Evolutionary conservation across 2,888 invertebrate species (phyloP).

Genomic region (Tipula confusa): DNA sequence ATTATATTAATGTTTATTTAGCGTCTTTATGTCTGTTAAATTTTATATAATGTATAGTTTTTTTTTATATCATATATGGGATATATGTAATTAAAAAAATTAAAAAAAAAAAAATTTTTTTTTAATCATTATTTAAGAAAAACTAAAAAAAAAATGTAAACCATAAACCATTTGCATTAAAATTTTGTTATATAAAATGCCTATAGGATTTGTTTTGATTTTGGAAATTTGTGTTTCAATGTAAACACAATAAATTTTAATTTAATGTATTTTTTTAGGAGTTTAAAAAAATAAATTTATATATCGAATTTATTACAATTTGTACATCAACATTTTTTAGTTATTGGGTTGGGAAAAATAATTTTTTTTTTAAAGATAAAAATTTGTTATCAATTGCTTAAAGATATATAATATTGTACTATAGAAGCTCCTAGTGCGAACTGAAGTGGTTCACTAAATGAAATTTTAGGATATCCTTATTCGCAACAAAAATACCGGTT

Average conservation of each 20-base stretch:
- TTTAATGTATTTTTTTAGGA: slow-evolving; percentile 29
- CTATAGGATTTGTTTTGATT: slow-evolving; percentile 25
- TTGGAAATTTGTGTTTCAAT: slow-evolving; percentile 13
- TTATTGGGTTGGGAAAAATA: not conserved
- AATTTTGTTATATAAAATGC: slow-evolving; percentile 25
- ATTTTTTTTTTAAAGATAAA: not conserved
- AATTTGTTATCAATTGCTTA: not conserved
- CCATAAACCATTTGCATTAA: slow-evolving; percentile 25
- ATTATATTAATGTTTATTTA: slow-evolving; percentile 28
- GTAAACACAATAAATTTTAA: slow-evolving; percentile 29
- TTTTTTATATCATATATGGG: slow-evolving; percentile 25
- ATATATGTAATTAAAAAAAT: slow-evolving; percentile 21
- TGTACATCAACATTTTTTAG: slow-evolving; percentile 14
- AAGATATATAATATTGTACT: too few species aligned
- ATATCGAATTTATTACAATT: slow-evolving; percentile 8
- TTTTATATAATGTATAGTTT: slow-evolving; percentile 21
- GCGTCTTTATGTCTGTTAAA: slow-evolving; percentile 28
- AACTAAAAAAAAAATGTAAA: not conserved
- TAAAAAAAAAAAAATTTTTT: not conserved
- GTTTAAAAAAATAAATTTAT: slow-evolving; percentile 16
- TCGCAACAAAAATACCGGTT: too few species aligned
- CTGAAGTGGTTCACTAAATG: too few species aligned
- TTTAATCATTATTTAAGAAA: slow-evolving; percentile 12
- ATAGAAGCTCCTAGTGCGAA: too few species aligned
- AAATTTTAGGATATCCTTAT: too few species aligned